Base-by-base conservation (phyloP, 2,113 vertebrate genomes). In the Sula dactylatra region DNA sequence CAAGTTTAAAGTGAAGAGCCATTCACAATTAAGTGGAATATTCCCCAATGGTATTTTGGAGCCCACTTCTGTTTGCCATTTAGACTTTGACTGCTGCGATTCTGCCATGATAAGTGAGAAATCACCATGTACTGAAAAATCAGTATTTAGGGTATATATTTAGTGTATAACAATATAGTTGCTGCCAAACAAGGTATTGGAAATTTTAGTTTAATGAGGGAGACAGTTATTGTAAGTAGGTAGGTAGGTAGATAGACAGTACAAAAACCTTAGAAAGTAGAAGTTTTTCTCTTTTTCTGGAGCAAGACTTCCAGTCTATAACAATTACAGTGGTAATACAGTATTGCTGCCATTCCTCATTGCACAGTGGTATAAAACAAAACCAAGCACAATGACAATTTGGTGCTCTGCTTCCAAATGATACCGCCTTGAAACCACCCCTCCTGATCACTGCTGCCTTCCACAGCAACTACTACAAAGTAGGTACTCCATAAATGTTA, bases 401-500 rank as follows among this genome's bases (percentile, higher is more conserved):
- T 83, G 52, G 7, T 50, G 21, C 34, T 65, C 32, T 77, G 16
- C 9, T 82, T 55, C 34, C 77, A 40, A 54, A 81, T 83, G 24
- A 45, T 40, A 34, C 54, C 66, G 16, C 29, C 59, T 59, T 61
- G 61, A 82, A 87, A 32, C 3, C 4, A 18, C 49, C 8, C 16
- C 2, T 65, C 44, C 42, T 82, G 61, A 50, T 55, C 65, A 36
- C 34, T 74, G n/a, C 15, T 38, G 26, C 19, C 25, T 73, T 73
- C 29, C 36, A 62, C 40, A 65, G 78, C 32, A 90, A 54, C 32
- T 90, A 10, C 65, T 50, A 26, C 16, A 73, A 73, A 49, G 21
- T 16, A 58, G 34, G 26, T 36, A 4, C 6, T 59, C 42, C 22
- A 26, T 11, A 24, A 13, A 50, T 0, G 0, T 49, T 72, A 8